phyloP scores from a whole-genome alignment of 2,113 vertebrate species.

The Indicator maculatus region DNA sequence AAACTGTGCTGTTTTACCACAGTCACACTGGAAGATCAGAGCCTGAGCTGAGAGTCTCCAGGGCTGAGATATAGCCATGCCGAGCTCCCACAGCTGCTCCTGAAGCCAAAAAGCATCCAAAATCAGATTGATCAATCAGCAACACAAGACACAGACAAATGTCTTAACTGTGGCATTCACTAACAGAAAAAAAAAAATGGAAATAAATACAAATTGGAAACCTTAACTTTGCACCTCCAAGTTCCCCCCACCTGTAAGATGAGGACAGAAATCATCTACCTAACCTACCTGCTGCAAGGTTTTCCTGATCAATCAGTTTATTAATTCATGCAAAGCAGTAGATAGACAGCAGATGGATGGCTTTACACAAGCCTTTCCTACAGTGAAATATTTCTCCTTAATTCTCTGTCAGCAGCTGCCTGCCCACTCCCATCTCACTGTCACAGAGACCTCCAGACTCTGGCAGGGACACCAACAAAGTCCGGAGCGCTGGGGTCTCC shows the following conservation, averaged over 20 bases:
- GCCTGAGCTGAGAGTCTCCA: neutral
- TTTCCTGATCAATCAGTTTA: constrained; percentile 52
- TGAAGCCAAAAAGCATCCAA: neutral
- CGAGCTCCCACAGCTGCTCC: neutral
- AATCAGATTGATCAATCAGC: neutral
- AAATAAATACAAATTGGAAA: neutral
- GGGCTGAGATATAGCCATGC: neutral
- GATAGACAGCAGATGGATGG: constrained; percentile 36
- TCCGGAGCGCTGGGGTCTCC: accelerated
- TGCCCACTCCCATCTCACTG: neutral
- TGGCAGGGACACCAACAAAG: accelerated
- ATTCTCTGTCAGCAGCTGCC: neutral
- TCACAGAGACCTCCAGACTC: neutral
- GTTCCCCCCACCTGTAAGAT: neutral
- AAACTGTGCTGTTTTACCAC: neutral
- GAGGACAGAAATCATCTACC: neutral
- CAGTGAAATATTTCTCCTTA: neutral
- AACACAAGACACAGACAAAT: neutral
- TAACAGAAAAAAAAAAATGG: neutral
- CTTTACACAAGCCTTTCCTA: constrained; percentile 18
- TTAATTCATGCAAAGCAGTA: constrained; percentile 45
- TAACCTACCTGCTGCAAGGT: neutral
- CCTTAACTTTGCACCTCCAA: neutral
- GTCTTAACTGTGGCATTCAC: neutral
- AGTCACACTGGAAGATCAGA: neutral